A percentile compares a stretch with the other conserved stretches of the same genome.
phyloP scores from a whole-genome alignment of 2,797 vertebrate species.

The Poeciliopsis presidionis region DNA sequence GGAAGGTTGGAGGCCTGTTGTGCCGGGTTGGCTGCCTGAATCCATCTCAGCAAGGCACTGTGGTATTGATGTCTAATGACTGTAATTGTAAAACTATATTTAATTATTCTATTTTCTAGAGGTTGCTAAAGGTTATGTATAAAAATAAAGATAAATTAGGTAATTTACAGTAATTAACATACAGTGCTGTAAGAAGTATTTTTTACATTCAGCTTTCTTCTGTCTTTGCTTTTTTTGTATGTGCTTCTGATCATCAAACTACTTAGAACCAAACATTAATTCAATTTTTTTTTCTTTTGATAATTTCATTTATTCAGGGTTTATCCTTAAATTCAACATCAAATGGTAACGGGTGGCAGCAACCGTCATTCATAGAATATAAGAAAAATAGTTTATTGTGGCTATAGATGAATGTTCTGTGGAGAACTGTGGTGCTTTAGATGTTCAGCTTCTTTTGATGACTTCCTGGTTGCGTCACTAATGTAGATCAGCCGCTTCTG shows the following conservation, averaged over 20 bases:
- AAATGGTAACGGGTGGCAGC: neutral
- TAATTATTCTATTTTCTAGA: neutral
- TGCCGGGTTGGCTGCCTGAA: constrained; percentile 22
- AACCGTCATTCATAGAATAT: neutral
- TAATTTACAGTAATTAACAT: neutral
- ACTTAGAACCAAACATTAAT: neutral
- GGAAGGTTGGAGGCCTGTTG: constrained; percentile 40
- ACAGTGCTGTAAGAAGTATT: neutral
- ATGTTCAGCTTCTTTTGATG: neutral
- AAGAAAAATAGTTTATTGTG: neutral
- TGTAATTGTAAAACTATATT: constrained; percentile 4
- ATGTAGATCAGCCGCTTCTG: neutral
- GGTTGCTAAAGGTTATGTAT: neutral
- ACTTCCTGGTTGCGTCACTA: neutral
- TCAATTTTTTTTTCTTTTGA: neutral
- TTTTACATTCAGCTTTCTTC: neutral
- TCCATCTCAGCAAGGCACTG: constrained; percentile 28
- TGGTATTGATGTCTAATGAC: constrained; percentile 15
- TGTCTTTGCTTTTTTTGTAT: neutral
- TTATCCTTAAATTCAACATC: neutral
- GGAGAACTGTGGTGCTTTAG: neutral
- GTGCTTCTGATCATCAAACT: neutral
- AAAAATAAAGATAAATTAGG: neutral
- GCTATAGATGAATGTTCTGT: neutral
- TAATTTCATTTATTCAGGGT: neutral